Conservation (phyloP, 2,113 vertebrate genomes). For the Heterotis niloticus region DNA sequence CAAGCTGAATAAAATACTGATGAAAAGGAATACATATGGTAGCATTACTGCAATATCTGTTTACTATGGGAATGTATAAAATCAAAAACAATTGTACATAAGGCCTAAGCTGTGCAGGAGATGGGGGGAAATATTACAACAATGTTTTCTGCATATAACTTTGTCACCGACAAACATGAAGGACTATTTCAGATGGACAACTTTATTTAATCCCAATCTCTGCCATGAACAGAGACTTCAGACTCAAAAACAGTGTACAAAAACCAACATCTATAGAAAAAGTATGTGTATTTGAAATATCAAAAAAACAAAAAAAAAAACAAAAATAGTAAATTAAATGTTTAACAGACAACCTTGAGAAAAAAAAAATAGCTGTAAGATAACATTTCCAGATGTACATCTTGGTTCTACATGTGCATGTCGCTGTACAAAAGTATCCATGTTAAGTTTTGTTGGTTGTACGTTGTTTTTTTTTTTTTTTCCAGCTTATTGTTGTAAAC, state of each 20-base stretch:
- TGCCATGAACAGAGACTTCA: slow-evolving; percentile 61
- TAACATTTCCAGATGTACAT: slow-evolving; percentile 61
- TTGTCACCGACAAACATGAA: not conserved
- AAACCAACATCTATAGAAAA: slow-evolving; percentile 77
- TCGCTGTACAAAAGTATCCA: slow-evolving; percentile 66
- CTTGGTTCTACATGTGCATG: slow-evolving; percentile 52
- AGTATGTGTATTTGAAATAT: slow-evolving; percentile 72
- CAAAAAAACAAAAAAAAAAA: slow-evolving; percentile 67
- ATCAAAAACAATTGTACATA: too few species aligned
- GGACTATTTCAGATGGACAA: slow-evolving; percentile 53
- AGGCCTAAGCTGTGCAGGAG: too few species aligned
- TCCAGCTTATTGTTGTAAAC: slow-evolving; percentile 39
- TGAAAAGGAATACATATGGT: slow-evolving; percentile 14
- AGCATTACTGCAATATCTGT: not conserved
- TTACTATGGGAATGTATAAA: too few species aligned
- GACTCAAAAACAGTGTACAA: slow-evolving; percentile 72
- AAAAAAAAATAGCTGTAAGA: slow-evolving; percentile 65
- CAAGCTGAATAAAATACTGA: too few species aligned
- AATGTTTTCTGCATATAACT: not conserved
- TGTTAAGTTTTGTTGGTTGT: slow-evolving; percentile 58
- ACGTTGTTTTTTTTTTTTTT: slow-evolving; percentile 42
- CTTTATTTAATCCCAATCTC: slow-evolving; percentile 68
- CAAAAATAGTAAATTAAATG: slow-evolving; percentile 62
- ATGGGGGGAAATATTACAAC: not conserved
- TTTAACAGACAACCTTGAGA: slow-evolving; percentile 56